Percentiles rank a stretch among this genome's conserved stretches.
Conservation (phyloP, 2,797 vertebrate species). For the Lutjanus campechanus region DNA sequence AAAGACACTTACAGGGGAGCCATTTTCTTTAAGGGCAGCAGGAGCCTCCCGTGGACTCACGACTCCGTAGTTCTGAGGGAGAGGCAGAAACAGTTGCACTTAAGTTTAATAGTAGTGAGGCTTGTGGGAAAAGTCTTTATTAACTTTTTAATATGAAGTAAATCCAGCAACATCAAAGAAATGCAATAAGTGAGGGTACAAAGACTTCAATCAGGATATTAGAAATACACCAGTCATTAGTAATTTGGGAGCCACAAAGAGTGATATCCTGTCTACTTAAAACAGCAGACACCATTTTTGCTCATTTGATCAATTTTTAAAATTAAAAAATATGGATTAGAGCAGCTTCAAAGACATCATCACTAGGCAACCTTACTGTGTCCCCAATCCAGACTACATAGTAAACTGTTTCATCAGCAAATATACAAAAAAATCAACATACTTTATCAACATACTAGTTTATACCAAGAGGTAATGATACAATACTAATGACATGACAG, state of each 20-base stretch:
- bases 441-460: background rate
- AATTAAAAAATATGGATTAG: background rate
- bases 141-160: background rate
- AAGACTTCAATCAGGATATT: background rate
- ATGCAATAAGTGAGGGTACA: background rate
- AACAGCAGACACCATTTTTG: background rate
- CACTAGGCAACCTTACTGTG: background rate
- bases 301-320: background rate
- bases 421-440: background rate
- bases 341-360: background rate
- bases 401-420: background rate
- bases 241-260: background rate
- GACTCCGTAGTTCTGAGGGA: constrained; percentile 70
- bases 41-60: constrained; percentile 68
- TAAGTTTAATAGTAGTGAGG: background rate
- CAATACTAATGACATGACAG: background rate
- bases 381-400: background rate
- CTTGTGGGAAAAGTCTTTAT: background rate
- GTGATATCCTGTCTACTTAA: background rate
- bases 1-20: constrained; percentile 84
- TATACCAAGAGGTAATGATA: background rate
- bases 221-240: background rate
- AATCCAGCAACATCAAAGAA: background rate
- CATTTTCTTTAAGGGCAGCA: constrained; percentile 79
- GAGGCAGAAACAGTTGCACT: constrained; percentile 6